Conservation (phyloP, 92 coral and sea anemone genomes). For the Phenganax marumi region DNA sequence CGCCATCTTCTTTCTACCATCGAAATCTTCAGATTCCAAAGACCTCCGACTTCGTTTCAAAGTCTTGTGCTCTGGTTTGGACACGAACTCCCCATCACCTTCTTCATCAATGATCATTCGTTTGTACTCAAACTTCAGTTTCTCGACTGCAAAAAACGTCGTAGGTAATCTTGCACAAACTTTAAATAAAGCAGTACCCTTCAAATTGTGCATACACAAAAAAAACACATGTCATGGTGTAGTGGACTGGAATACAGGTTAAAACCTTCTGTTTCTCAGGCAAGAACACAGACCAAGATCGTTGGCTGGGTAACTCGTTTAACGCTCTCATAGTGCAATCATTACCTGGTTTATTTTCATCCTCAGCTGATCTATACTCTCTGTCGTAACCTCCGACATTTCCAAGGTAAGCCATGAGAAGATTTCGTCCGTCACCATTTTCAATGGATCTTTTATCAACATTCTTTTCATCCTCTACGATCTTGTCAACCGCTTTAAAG, state of each 20-base stretch:
- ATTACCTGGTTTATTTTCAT: slow-evolving; percentile 67
- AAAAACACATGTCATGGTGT: not conserved
- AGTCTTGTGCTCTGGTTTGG: slow-evolving; percentile 50
- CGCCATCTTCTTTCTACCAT: slow-evolving; percentile 86
- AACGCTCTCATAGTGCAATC: too few relatives aligned
- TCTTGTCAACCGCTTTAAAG: slow-evolving; percentile 70
- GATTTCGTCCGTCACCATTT: slow-evolving; percentile 67
- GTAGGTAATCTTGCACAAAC: not conserved
- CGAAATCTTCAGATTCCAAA: slow-evolving; percentile 62
- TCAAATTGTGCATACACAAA: too few relatives aligned
- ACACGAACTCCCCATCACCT: slow-evolving; percentile 95
- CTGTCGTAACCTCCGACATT: slow-evolving; percentile 95
- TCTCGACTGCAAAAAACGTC: slow-evolving; percentile 41
- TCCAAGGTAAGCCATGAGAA: slow-evolving; percentile 88
- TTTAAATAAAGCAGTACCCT: not conserved
- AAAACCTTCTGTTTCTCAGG: not conserved
- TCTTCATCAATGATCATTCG: slow-evolving; percentile 95
- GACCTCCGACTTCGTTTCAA: slow-evolving; percentile 61
- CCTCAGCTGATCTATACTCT: slow-evolving; percentile 78
- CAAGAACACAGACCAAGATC: too few relatives aligned
- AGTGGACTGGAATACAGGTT: slow-evolving; percentile 1
- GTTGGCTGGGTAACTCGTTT: too few relatives aligned
- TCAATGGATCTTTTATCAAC: slow-evolving; percentile 73
- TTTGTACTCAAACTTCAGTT: slow-evolving; percentile 83
- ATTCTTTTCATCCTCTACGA: slow-evolving; percentile 59